Percentiles rank a stretch among this genome's conserved stretches.
These are phyloP conservation scores for Merops nubicus DNA, from an alignment of 2,113 vertebrate genomes.

Conservation along the genomic window DNA sequence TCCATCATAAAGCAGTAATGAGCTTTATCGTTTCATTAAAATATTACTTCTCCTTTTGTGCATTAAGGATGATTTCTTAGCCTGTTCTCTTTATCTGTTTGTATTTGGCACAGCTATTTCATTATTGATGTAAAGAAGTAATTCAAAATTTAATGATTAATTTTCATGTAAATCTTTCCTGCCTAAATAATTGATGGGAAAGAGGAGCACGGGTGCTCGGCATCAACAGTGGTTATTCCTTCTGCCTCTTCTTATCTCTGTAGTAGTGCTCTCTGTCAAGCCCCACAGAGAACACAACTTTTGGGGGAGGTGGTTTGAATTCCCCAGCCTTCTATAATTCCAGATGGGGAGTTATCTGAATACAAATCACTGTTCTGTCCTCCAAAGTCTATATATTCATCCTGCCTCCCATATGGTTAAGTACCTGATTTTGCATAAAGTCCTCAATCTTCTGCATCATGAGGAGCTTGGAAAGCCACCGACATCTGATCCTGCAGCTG, in stretches of 20 bases:
- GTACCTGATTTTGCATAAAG: background rate
- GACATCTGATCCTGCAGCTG: background rate
- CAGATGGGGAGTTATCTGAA: background rate
- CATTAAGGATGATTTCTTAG: slow-evolving; percentile 49
- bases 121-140: slow-evolving; percentile 77
- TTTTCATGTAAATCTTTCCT: slow-evolving; percentile 75
- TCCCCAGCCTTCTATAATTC: background rate
- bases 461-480: background rate
- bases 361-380: background rate
- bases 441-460: background rate
- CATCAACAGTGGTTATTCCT: slow-evolving; percentile 15
- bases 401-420: background rate
- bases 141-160: slow-evolving; percentile 74
- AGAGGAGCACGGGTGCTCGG: slow-evolving; percentile 52
- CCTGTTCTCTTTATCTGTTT: slow-evolving; percentile 66
- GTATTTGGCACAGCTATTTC: slow-evolving; percentile 57
- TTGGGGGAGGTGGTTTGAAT: slow-evolving; percentile 13
- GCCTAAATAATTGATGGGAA: slow-evolving; percentile 78
- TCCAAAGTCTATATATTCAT: background rate
- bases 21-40: slow-evolving; percentile 54
- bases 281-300: background rate
- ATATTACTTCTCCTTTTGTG: slow-evolving; percentile 32
- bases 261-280: background rate
- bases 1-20: slow-evolving; percentile 11
- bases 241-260: slow-evolving; percentile 11